Evolutionary conservation across 2,113 vertebrate genomes (phyloP), one percentile per base, ranked within the genome.

Genomic region (Hippocampus comes): DNA sequence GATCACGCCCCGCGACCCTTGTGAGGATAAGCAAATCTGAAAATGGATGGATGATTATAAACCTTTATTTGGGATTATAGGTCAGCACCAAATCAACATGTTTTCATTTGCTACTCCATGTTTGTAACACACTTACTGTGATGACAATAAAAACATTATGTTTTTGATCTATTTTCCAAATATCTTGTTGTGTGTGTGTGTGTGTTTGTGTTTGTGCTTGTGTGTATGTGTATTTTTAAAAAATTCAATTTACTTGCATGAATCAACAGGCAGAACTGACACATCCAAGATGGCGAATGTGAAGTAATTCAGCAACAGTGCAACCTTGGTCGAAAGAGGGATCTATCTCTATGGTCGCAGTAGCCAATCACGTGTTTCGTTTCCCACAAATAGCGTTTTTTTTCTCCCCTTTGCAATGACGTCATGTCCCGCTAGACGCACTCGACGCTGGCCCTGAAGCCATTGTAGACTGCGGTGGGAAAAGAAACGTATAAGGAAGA

Each of bases 351-450:
- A 20, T 34, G 21, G 14, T 1, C 0, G 6, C 11, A 0, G 5
- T 56, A 72, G 41, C 88, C 87, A 89, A 89, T 87, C 83, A 0
- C 0, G 17, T 17, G 1, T 0, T 25, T 20, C 0, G 38, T 27
- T 67, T 64, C 21, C 56, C 49, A 9, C 46, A 3, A 49, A 3
- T 15, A 15, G 7, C 42, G 10, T 59, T 25, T 59, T 27, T n/a
- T n/a, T 30, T 30, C 25, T 25, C 25, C 18, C 64, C 41, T 46
- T 48, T 38, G 9, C 71, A 17, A 27, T 81, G 78, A 88, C 87
- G 86, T 90, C 79, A 89, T 70, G 68, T 27, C 63, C 74, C 57
- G 60, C 61, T 48, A 49, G 60, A 78, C 81, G 79, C 77, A 75
- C 61, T 73, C 21, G n/a, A 20, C 70, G 55, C 67, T 71, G 11